Evolutionary conservation across 2,113 vertebrate genomes (phyloP), one percentile per base, ranked within the genome.

Genomic region (Melanocharis versteri): DNA sequence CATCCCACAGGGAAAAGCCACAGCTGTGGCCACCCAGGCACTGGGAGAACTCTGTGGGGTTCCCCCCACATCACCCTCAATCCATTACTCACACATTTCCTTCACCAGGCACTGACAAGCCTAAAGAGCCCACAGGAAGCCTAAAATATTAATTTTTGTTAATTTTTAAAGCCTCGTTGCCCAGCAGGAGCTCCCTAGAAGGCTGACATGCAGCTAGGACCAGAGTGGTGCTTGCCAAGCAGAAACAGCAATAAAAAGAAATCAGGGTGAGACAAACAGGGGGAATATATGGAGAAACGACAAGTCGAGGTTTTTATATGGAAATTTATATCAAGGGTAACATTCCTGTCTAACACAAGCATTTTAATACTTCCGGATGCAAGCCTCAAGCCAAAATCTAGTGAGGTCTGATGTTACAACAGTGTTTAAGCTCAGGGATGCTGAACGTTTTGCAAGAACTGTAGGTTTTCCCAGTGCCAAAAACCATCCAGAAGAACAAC

Each of bases 301-400:
- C 89, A 87, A 94, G 80, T 9, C 5, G 33, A 94, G 77, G 51
- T 31, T 92, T 96, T 95, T 94, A 90, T 66, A 73, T 51, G 86
- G 91, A 95, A 95, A 87, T 80, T 93, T 86, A 69, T 77, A 90
- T 76, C 2, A 1, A 95, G 84, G 71, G 75, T 58, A 96, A 83
- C 90, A 96, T 95, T 95, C 93, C 75, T 92, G 81, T 66, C 80
- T 86, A 94, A 95, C 90, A 77, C 71, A 93, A 88, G 89, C 47
- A 15, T 83, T 95, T 94, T 96, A 95, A 96, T 93, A 85, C 87
- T 89, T 96, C 94, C 85, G 78, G 78, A 91, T 83, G 50, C 58
- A 65, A 87, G 78, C 68, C 87, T 83, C 78, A 75, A 96, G 94
- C 95, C 96, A 96, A 95, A 76, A 90, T 79, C 77, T 88, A 89